phyloP scores from a whole-genome alignment of 2,113 vertebrate species.

The Callionymus lyra region DNA sequence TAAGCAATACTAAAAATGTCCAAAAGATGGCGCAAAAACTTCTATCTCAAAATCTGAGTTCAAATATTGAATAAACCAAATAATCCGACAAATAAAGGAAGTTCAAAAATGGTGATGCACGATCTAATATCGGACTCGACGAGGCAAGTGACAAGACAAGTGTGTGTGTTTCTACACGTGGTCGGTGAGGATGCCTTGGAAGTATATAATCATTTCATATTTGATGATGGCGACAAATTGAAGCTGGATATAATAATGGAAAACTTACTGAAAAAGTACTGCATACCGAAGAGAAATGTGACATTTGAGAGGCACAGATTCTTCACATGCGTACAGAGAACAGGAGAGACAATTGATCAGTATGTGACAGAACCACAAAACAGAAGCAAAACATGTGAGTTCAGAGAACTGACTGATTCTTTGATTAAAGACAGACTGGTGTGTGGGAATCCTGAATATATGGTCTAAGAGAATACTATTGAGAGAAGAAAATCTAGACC shows the following conservation, averaged over 20 bases:
- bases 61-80: no score
- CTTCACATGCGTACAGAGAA: constrained; percentile 4
- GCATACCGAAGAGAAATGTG: background rate
- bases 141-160: background rate
- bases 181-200: constrained; percentile 1
- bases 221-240: background rate
- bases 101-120: background rate
- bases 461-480: background rate
- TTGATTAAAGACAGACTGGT: constrained; percentile 4
- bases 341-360: background rate
- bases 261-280: constrained; percentile 1
- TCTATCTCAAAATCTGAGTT: no score
- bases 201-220: background rate
- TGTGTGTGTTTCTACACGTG: background rate
- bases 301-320: constrained; percentile 8
- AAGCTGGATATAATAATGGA: constrained; percentile 1
- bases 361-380: background rate
- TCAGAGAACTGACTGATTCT: constrained; percentile 2
- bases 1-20: no score
- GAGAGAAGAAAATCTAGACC: background rate
- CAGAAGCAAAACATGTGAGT: constrained; percentile 6
- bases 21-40: no score
- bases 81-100: background rate
- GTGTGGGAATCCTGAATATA: constrained; percentile 1
- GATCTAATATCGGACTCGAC: background rate